Conservation (phyloP, 2,888 invertebrate species). For the Philhelius pedissequus region DNA sequence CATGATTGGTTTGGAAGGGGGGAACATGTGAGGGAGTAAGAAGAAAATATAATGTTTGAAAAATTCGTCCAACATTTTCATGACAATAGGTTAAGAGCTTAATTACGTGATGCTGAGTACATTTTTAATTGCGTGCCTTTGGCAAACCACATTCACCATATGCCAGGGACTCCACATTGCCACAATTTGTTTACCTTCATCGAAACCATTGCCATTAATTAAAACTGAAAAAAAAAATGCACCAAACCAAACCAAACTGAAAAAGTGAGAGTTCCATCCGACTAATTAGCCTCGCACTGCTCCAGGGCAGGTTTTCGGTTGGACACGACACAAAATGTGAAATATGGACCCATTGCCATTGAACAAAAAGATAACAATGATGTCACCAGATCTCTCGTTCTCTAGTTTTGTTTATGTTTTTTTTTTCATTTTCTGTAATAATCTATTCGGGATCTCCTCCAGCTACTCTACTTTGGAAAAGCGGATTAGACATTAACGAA, state of each 20-base stretch:
- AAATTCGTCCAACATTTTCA: slow-evolving; percentile 52
- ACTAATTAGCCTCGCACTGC: slow-evolving; percentile 24
- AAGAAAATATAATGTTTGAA: slow-evolving; percentile 37
- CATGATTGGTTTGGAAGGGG: background rate
- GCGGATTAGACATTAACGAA: background rate
- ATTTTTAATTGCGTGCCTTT: slow-evolving; percentile 57
- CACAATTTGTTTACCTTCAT: slow-evolving; percentile 63
- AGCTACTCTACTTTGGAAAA: background rate
- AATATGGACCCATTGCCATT: slow-evolving; percentile 56
- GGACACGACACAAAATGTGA: slow-evolving; percentile 52
- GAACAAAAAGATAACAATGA: slow-evolving; percentile 51
- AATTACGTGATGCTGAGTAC: slow-evolving; percentile 58
- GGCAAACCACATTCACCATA: slow-evolving; percentile 61
- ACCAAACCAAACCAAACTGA: slow-evolving; percentile 6
- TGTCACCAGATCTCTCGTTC: slow-evolving; percentile 53
- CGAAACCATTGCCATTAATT: slow-evolving; percentile 63
- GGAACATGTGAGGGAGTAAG: background rate
- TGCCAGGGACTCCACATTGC: slow-evolving; percentile 50
- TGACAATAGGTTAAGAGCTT: slow-evolving; percentile 61
- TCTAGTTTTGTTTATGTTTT: too few species aligned
- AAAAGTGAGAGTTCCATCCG: slow-evolving; percentile 17
- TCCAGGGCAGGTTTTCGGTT: slow-evolving; percentile 36
- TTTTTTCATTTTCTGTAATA: slow-evolving; percentile 57
- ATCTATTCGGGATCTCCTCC: slow-evolving; percentile 25
- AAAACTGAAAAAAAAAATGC: slow-evolving; percentile 23